Percentiles rank a stretch among this genome's conserved stretches.
Evolutionary conservation across 2,797 vertebrate genomes (phyloP).

Genomic region (Cirrhinus mrigala): DNA sequence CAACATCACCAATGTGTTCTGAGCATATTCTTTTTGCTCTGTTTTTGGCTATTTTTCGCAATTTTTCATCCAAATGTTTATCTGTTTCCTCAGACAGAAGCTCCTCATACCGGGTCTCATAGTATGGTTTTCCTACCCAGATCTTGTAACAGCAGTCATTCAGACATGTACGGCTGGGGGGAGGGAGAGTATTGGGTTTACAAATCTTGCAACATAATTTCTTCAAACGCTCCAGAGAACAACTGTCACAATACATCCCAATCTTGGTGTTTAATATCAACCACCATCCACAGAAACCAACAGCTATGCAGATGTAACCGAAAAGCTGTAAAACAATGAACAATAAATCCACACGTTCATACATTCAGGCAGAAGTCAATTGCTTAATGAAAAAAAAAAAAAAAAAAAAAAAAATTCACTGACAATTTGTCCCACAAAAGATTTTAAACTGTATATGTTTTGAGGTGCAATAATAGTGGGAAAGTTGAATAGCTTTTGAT

Average conservation of each 20-base stretch:
- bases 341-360: no score
- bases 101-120: not conserved
- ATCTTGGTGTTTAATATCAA: not conserved
- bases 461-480: not conserved
- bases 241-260: not conserved
- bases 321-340: not conserved
- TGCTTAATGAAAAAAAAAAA: no score
- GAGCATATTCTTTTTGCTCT: not conserved
- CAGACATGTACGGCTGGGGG: no score
- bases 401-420: no score
- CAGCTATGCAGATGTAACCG: not conserved
- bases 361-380: no score
- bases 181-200: no score
- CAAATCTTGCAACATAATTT: not conserved
- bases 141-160: no score
- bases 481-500: not conserved
- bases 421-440: no score
- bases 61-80: not conserved
- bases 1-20: not conserved
- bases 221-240: not conserved
- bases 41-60: conserved; percentile 2
- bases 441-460: no score
- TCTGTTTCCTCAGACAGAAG: conserved; percentile 24
- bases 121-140: not conserved
- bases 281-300: conserved; percentile 8